phyloP scores from a whole-genome alignment of 2,113 vertebrate genomes.

The Narcine bancroftii region DNA sequence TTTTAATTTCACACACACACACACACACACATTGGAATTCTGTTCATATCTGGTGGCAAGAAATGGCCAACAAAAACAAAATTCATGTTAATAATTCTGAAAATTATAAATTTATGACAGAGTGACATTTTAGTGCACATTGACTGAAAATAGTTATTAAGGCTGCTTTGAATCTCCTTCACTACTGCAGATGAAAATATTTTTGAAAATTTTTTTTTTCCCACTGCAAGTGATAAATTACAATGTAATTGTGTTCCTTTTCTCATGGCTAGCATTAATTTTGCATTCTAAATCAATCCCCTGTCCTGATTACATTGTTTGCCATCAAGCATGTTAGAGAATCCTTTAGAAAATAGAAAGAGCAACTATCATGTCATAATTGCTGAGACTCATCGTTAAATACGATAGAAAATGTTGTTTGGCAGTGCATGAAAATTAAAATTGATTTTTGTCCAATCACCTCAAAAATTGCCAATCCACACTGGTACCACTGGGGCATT shows the following conservation, averaged over 20 bases:
- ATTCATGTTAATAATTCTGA: background rate
- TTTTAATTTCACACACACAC: background rate
- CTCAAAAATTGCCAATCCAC: background rate
- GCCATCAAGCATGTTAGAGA: background rate
- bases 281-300: background rate
- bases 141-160: too few species aligned
- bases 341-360: background rate
- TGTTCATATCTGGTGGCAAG: background rate
- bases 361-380: background rate
- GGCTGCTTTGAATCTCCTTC: too few species aligned
- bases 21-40: background rate
- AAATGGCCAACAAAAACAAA: background rate
- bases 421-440: background rate
- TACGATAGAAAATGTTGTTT: background rate
- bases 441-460: background rate
- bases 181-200: background rate
- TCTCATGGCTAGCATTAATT: background rate
- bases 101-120: background rate
- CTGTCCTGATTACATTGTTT: background rate
- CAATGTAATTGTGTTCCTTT: background rate
- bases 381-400: background rate
- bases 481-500: background rate
- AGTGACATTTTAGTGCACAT: too few species aligned
- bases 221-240: background rate
- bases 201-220: background rate